Percentiles rank a stretch among this genome's conserved stretches.
phyloP scores from a whole-genome alignment of 2,888 invertebrate species.

The Aphodius granarius region DNA sequence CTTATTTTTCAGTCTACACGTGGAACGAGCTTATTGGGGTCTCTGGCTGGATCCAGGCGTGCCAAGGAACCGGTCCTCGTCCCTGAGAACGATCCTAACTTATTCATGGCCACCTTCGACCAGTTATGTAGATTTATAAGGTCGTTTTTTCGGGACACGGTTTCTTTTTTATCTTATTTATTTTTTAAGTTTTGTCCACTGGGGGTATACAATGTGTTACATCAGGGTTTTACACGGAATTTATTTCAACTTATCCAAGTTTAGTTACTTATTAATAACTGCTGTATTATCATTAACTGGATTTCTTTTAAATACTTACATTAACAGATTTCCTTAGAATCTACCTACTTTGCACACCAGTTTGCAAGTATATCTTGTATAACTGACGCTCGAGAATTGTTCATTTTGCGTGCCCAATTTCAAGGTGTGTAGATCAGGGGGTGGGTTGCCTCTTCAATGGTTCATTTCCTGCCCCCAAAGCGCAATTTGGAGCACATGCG shows the following conservation, averaged over 20 bases:
- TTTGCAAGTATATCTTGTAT: too few species aligned
- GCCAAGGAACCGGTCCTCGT: not conserved
- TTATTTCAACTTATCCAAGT: too few species aligned
- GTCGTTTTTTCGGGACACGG: not conserved
- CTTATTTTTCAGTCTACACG: not conserved
- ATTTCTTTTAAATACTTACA: too few species aligned
- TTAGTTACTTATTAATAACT: too few species aligned
- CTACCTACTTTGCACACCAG: too few species aligned
- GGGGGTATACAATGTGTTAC: not conserved
- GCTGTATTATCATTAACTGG: too few species aligned
- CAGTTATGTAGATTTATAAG: conserved; percentile 29
- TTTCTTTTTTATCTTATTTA: not conserved
- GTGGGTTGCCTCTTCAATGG: not conserved
- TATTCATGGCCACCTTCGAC: conserved; percentile 23
- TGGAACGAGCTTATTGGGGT: not conserved
- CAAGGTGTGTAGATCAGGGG: not conserved
- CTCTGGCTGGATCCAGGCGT: not conserved
- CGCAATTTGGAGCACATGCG: conserved; percentile 32
- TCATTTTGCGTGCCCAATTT: conserved; percentile 21
- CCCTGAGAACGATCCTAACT: conserved; percentile 6
- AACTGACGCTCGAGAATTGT: not conserved
- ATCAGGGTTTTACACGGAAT: not conserved
- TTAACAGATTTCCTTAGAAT: too few species aligned
- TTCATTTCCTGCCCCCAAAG: not conserved
- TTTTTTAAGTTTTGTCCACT: not conserved